These are phyloP conservation scores for Dysmachus trigonus DNA, from an alignment of 2,888 invertebrate genomes.

Conservation along the genomic window DNA sequence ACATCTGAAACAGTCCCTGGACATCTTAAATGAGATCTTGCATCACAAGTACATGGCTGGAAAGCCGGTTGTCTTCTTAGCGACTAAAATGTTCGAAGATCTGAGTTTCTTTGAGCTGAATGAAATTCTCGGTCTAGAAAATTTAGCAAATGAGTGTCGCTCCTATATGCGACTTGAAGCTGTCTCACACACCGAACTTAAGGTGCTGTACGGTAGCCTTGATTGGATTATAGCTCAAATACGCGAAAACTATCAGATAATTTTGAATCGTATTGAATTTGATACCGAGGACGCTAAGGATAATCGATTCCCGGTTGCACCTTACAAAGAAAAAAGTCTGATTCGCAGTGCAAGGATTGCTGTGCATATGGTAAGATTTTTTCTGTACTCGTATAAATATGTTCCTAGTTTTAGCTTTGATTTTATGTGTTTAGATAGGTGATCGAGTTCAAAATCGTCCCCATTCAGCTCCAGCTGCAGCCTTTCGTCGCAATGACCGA, in stretches of 20 bases:
- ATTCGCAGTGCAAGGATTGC: not conserved
- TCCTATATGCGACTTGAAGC: constrained; percentile 45
- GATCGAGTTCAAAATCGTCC: not conserved
- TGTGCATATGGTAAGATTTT: not conserved
- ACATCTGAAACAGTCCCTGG: constrained; percentile 51
- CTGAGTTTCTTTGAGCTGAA: constrained; percentile 60
- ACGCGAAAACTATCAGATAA: not conserved
- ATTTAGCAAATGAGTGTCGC: constrained; percentile 53
- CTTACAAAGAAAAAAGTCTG: not conserved
- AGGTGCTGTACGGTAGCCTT: not conserved
- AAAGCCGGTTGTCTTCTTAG: constrained; percentile 59
- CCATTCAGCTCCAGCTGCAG: not conserved
- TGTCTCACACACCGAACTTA: not conserved
- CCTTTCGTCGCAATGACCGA: not conserved
- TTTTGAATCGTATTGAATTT: not conserved
- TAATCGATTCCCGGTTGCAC: not conserved
- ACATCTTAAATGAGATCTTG: constrained; percentile 55
- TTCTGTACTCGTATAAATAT: not conserved
- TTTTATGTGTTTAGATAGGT: not conserved
- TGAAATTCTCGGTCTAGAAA: constrained; percentile 57
- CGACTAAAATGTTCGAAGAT: constrained; percentile 55
- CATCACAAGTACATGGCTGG: constrained; percentile 55
- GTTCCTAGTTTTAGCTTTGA: not conserved
- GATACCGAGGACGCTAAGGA: constrained; percentile 6
- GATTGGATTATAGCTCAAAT: not conserved